Base-by-base conservation (phyloP, 2,888 invertebrate species). In the Phortica magna region DNA sequence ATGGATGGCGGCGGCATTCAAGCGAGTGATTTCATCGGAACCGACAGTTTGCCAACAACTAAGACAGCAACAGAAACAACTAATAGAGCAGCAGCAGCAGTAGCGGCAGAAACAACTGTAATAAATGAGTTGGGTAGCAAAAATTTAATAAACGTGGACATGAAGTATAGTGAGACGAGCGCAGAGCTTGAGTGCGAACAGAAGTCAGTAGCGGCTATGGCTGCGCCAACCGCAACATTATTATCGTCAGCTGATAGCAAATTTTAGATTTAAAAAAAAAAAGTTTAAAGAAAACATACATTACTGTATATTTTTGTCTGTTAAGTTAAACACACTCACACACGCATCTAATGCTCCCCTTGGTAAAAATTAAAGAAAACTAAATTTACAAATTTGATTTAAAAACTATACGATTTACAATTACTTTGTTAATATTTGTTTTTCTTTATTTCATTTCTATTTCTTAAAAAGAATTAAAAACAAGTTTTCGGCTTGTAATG, bases 21-120 rank as follows among this genome's bases (percentile, higher is more conserved):
- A 87, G 79, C 85, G 83, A 88, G 85, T 85, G 84, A 85, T 88
- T 85, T 85, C 87, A 88, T 85, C 80, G 88, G 83, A 85, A 84
- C 82, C 85, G 88, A 88, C 85, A 88, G 84, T 87, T 83, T 80
- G 82, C 85, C 88, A 88, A 83, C 83, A 83, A 79, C 79, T 84
- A 85, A 55, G 2, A 55, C 74, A 74, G 57, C 6, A 73, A 39
- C 39, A 73, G 19, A 48, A 73, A 31, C 3, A 31, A 31, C 31
- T 31, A 59, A 48, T 17, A 12, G 7, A 39, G 31, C 41, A 74
- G 65, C 83, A 88, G 87, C 84, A 87, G 83, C 79, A 82, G 77
- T 78, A 83, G 77, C 79, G 76, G 74, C 79, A 83, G 76, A 83
- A 77, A 61, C 82, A 79, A 73, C 80, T 19, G 2, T 48, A 19